Conservation (phyloP, 2,888 invertebrate species). For the Entomobrya proxima region DNA sequence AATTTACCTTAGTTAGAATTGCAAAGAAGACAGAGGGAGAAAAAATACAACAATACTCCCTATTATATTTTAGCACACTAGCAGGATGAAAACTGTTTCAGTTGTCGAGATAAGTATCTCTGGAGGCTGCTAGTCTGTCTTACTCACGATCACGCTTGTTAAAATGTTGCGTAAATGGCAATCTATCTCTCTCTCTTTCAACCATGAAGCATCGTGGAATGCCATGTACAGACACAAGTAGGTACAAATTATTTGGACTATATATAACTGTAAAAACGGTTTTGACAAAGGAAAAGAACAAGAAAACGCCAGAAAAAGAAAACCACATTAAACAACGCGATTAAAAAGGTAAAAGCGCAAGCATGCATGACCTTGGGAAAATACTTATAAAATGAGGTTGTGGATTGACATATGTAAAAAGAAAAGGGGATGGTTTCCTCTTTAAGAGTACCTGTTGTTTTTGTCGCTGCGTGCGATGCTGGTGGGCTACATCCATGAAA, state of each 20-base stretch:
- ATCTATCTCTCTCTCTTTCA: too few relatives aligned
- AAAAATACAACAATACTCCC: neutral
- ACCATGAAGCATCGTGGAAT: too few relatives aligned
- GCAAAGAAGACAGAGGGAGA: neutral
- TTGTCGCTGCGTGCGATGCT: neutral
- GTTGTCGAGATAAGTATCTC: conserved; percentile 59
- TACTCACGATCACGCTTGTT: conserved; percentile 43
- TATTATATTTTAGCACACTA: neutral
- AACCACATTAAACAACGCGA: conserved; percentile 20
- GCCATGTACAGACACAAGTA: neutral
- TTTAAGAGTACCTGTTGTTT: neutral
- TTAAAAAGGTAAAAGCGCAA: conserved; percentile 32
- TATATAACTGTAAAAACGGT: conserved; percentile 48
- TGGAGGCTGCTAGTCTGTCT: conserved; percentile 51
- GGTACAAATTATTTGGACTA: neutral
- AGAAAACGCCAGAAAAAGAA: conserved; percentile 15
- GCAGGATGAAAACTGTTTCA: conserved; percentile 12
- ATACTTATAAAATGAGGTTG: conserved; percentile 55
- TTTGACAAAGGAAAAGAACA: conserved; percentile 34
- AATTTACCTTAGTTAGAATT: neutral
- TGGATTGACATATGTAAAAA: conserved; percentile 45
- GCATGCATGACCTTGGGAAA: conserved; percentile 66
- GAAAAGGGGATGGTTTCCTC: neutral
- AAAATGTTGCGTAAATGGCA: too few relatives aligned
- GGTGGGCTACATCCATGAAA: conserved; percentile 3